Conservation (phyloP, 2,888 invertebrate species). For the Drosophila trichaetosa region DNA sequence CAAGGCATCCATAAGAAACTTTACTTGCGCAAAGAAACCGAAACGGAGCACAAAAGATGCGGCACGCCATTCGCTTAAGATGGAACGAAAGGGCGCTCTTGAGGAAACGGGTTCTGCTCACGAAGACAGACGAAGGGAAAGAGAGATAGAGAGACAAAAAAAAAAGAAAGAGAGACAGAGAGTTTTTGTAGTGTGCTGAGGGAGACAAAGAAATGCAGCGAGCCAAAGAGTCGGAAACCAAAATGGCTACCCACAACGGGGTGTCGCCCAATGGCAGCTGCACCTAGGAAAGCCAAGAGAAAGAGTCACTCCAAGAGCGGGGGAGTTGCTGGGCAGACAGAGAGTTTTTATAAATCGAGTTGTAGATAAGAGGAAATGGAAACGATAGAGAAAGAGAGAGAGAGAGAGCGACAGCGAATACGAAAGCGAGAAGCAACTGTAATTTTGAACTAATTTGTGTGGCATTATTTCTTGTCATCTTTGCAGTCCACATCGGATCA, state of each 20-base stretch:
- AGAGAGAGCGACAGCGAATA: background rate
- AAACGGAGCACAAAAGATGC: conserved; percentile 41
- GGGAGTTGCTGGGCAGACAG: conserved; percentile 16
- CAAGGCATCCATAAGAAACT: conserved; percentile 36
- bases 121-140: conserved; percentile 4
- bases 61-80: conserved; percentile 40
- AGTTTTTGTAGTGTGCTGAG: background rate
- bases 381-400: background rate
- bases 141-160: background rate
- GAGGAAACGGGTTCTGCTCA: conserved; percentile 46
- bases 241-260: conserved; percentile 66
- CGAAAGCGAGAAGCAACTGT: background rate
- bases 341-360: conserved; percentile 1
- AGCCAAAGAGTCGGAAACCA: conserved; percentile 29
- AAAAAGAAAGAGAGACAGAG: background rate
- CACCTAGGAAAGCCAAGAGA: conserved; percentile 12
- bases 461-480: conserved; percentile 2
- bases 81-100: conserved; percentile 43
- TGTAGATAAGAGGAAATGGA: background rate
- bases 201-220: conserved; percentile 41
- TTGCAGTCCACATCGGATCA: conserved; percentile 81
- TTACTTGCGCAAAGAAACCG: conserved; percentile 31
- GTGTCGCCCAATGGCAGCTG: conserved; percentile 59
- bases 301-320: conserved; percentile 12
- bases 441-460: conserved; percentile 23